Conservation (phyloP, 2,797 vertebrate species). For the Myotis planiceps region DNA sequence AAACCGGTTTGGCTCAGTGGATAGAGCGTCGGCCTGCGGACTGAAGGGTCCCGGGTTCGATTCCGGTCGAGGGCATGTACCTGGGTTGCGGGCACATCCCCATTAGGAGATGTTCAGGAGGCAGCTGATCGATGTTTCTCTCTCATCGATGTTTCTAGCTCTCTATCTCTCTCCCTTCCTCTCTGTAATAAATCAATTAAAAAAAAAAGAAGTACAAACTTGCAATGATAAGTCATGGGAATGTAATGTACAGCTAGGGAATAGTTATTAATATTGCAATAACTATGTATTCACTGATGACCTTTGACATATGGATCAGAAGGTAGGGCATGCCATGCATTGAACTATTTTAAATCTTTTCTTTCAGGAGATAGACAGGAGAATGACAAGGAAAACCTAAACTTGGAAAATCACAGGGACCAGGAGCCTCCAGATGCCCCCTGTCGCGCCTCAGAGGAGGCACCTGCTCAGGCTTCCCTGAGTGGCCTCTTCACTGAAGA, state of each 20-base stretch:
- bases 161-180: too few species aligned
- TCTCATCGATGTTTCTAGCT: too few species aligned
- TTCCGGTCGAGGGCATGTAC: too few species aligned
- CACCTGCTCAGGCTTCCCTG: background rate
- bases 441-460: slow-evolving; percentile 13
- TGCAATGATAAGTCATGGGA: background rate
- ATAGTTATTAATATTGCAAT: background rate
- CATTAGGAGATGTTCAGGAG: too few species aligned
- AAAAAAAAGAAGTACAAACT: background rate
- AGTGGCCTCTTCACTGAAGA: slow-evolving; percentile 37
- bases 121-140: too few species aligned
- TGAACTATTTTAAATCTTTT: background rate
- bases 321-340: background rate
- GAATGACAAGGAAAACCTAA: slow-evolving; percentile 78
- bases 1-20: too few species aligned
- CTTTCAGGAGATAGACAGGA: slow-evolving; percentile 68
- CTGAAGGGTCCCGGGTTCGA: too few species aligned
- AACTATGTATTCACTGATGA: background rate
- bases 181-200: too few species aligned
- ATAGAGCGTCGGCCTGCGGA: too few species aligned
- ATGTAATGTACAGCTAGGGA: background rate
- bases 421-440: slow-evolving; percentile 35
- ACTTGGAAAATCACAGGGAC: slow-evolving; percentile 68
- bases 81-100: too few species aligned
- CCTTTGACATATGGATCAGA: background rate